Evolutionary conservation across 2,113 vertebrate genomes (phyloP).

Genomic region (Eidolon helvum): DNA sequence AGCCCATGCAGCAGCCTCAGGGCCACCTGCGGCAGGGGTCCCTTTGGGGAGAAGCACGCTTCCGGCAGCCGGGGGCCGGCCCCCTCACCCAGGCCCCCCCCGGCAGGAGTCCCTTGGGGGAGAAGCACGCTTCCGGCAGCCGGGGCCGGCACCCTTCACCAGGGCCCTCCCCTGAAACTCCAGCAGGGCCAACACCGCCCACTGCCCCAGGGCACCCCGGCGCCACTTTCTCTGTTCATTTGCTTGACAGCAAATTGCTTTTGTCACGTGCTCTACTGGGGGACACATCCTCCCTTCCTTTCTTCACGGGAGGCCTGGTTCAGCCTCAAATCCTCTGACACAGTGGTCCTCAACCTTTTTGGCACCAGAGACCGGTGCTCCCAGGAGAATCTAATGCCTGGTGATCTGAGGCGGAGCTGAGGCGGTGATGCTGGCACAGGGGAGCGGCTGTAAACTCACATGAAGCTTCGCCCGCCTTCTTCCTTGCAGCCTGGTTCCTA

Average conservation of each 20-base stretch:
- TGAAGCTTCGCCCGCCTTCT: no score
- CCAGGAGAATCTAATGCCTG: no score
- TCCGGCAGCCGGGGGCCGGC: no score
- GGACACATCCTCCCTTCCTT: neutral
- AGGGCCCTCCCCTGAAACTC: neutral
- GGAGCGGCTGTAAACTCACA: no score
- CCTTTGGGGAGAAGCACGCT: no score
- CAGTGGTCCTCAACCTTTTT: no score
- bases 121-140: no score
- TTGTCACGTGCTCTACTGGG: neutral
- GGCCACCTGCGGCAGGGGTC: no score
- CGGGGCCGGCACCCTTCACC: neutral
- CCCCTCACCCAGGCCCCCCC: neutral
- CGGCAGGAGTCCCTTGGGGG: neutral
- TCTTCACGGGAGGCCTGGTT: accelerated
- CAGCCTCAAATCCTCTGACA: neutral
- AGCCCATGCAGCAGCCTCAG: accelerated
- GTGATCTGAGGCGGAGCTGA: no score
- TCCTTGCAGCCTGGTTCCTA: no score
- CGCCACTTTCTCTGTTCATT: neutral
- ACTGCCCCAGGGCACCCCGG: accelerated
- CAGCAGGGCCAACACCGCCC: accelerated
- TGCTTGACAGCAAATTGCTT: neutral
- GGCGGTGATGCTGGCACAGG: no score
- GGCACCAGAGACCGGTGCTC: no score